Base-by-base conservation (phyloP, 1,140 invertebrate genomes). In the Papilio glaucus region DNA sequence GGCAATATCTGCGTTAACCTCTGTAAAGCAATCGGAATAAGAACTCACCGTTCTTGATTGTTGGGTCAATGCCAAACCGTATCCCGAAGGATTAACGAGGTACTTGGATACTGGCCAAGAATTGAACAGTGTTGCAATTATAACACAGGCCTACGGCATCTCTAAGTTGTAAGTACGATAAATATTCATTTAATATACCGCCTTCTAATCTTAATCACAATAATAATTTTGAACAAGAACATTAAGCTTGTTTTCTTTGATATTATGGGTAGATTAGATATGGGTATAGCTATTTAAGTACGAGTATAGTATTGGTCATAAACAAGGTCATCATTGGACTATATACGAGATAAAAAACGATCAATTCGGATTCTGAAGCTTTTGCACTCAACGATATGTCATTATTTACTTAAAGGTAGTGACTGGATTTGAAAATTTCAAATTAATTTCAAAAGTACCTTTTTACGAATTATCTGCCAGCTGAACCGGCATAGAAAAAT, bases 51-150 rank as follows among this genome's bases (percentile, higher is more conserved):
- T 49, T 49, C 45, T 18, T 49, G 45, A 49, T 49, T 49, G 45
- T 49, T 49, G 45, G 45, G 45, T 15, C 45, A 49, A 49, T 49
- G 45, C 45, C 45, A 49, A 49, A 49, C 18, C 45, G 18, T 49
- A 49, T 49, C 45, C 45, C 45, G 15, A 49, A 49, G 45, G 45
- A 49, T 49, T 49, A 49, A 49, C 45, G 45, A 49, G 45, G 45
- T 49, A 49, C 45, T 49, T 49, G 45, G 45, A 15, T 21, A 49
- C 45, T 21, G 15, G 45, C 45, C 45, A 49, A 9, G 45, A 49
- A n/a, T 49, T 13, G 45, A 49, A 12, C 45, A 49, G 8, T 49
- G 45, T 49, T 49, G 45, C 45, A 49, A 49, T 49, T 49, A 49
- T 49, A 49, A n/a, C n/a, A 49, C 45, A 21, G 45, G 45, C 45